Conservation (phyloP, 2,888 invertebrate genomes). For the Anagyrus pseudococci region DNA sequence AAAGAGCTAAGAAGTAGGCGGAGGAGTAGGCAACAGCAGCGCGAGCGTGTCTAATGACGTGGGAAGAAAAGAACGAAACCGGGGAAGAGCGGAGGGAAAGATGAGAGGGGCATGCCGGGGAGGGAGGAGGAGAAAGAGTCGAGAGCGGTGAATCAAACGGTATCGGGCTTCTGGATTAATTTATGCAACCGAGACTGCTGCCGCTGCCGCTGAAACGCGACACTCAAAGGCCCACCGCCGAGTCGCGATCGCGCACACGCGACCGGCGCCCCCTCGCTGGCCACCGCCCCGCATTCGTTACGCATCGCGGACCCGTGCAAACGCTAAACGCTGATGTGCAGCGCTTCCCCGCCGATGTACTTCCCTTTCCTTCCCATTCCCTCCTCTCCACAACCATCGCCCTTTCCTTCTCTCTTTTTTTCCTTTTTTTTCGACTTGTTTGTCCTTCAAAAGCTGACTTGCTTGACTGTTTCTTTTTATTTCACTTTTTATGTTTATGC, state of each 20-base stretch:
- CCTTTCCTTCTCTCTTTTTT: not conserved
- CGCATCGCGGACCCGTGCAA: conserved; percentile 24
- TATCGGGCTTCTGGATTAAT: conserved; percentile 61
- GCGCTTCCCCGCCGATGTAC: not conserved
- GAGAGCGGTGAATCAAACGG: conserved; percentile 61
- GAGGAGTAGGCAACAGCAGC: no score
- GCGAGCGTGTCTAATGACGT: conserved; percentile 37
- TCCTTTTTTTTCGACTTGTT: not conserved
- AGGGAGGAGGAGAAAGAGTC: no score
- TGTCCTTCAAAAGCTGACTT: not conserved
- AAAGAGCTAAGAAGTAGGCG: not conserved
- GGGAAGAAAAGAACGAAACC: conserved; percentile 40
- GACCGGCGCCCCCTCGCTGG: conserved; percentile 43
- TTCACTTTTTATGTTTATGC: no score
- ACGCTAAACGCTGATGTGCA: not conserved
- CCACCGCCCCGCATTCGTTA: conserved; percentile 33
- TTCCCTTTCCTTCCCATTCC: not conserved
- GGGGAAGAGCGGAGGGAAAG: conserved; percentile 8
- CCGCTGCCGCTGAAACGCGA: conserved; percentile 60
- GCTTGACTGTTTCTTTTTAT: no score
- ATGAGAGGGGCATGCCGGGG: conserved; percentile 28
- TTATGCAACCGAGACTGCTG: conserved; percentile 60
- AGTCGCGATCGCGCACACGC: conserved; percentile 52
- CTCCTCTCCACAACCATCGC: not conserved
- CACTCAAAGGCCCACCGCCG: conserved; percentile 57